Conservation (phyloP, 2,888 invertebrate species). For the Rhynchonema sp. region DNA sequence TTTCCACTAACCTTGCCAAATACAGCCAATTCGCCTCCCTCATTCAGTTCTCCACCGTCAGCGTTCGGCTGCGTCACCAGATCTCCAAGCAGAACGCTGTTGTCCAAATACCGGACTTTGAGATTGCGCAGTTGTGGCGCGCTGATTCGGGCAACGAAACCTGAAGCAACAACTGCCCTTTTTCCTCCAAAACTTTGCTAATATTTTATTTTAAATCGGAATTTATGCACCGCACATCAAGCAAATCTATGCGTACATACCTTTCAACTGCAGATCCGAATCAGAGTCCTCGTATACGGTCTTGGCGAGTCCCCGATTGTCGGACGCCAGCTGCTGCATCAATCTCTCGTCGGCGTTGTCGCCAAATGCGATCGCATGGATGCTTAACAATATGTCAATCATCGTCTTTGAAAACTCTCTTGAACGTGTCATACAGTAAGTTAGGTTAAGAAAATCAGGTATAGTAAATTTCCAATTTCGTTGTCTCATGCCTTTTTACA, state of each 20-base stretch:
- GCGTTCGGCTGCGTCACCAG: neutral
- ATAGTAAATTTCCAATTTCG: no score
- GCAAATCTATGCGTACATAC: neutral
- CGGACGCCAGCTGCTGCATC: slow-evolving; percentile 42
- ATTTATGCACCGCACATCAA: neutral
- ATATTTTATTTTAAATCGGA: no score
- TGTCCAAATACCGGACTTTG: neutral
- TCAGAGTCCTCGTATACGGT: slow-evolving; percentile 53
- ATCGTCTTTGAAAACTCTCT: no score
- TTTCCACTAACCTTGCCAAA: neutral
- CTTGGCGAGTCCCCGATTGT: slow-evolving; percentile 47
- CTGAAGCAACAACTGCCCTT: no score
- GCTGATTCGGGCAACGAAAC: slow-evolving; percentile 6
- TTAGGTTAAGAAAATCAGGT: no score
- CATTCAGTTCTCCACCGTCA: neutral
- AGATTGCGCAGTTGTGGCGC: slow-evolving; percentile 1
- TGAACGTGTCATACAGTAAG: no score
- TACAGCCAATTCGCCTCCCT: neutral
- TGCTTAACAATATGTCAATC: slow-evolving; percentile 15
- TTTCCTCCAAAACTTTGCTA: no score
- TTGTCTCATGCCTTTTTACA: no score
- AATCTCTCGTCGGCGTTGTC: slow-evolving; percentile 46
- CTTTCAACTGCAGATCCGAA: slow-evolving; percentile 42
- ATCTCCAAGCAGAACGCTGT: neutral
- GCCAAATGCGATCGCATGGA: slow-evolving; percentile 50